Evolutionary conservation across 2,797 vertebrate species (phyloP), one percentile per base, ranked within the genome.

Genomic region (Scleropages formosus): DNA sequence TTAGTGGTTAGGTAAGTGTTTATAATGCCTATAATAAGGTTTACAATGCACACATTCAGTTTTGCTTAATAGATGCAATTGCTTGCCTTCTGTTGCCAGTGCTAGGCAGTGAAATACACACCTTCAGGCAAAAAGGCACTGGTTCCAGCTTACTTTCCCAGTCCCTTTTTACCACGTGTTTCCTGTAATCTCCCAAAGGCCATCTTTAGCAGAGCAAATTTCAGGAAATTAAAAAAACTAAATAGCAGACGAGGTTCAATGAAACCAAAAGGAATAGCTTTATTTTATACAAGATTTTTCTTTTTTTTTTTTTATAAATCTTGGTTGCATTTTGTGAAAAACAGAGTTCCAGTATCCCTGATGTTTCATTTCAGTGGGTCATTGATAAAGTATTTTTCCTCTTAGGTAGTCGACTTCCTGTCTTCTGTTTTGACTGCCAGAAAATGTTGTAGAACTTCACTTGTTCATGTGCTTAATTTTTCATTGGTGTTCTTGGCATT

Each of bases 121-220:
- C 62, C 62, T 64, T 18, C 62, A 64, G 62, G 62, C 10, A 20
- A 22, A 69, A 46, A 53, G 6, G 20, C 12, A 2, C 31, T 39
- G 31, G 6, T 39, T 39, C 39, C 46, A 13, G 49, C 44, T 39
- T 39, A 12, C 44, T 49, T 44, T 15, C 20, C 51, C 49, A 69
- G 24, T 49, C 24, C 44, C 66, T 69, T 46, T 53, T 51, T 66
- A 26, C 20, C 20, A 69, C 51, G 49, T 20, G 66, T 69, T 24
- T 69, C 69, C 44, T 47, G 66, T 22, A 69, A 69, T 49, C 20
- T 49, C 20, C n/a, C 66, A 68, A 49, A 49, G 20, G 46, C 27
- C n/a, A n/a, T n/a, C n/a, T 68, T 68, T 68, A 68, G n/a, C 66
- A 51, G 18, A 56, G 2, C 53, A 56, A 56, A 56, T 68, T 22